Evolutionary conservation across 2,888 invertebrate species (phyloP), one percentile per base, ranked within the genome.

Genomic region (Andrena minutula): DNA sequence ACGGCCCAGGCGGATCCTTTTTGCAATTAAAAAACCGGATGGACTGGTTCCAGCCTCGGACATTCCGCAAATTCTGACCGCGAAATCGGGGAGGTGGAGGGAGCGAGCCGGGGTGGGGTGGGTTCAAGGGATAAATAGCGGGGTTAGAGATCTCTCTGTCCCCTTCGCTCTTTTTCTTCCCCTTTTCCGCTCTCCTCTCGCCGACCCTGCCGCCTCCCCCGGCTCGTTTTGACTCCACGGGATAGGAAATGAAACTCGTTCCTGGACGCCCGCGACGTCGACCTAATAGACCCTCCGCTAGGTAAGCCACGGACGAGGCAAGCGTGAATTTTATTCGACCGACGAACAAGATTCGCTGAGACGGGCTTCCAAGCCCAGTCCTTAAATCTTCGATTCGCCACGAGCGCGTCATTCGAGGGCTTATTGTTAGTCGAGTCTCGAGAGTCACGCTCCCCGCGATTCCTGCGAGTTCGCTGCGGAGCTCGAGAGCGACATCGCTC

Each of bases 1-100:
- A 7, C 72, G 65, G 76, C 63, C 89, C 86, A 79, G 86, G 86
- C 89, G 89, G 91, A 92, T 92, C 92, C 91, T 92, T 92, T 93
- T 92, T 92, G 93, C 93, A 93, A 93, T 93, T 93, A 93, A 93
- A 93, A 93, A 93, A 93, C 93, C 93, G 92, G 93, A 90, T 87
- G 88, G 90, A 93, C 93, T 91, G 92, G 93, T 93, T 92, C 89
- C 91, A 90, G 92, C 90, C 91, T 89, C 91, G 91, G 90, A 91
- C 93, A 93, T 93, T 93, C 93, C 93, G 91, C 92, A 93, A 93
- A 93, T 93, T 93, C 92, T 93, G 91, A 86, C 86, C 89, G 88
- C 91, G 90, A 92, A 93, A 92, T 92, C 92, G 90, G 92, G 90
- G 86, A 77, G 83, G 77, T 84, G 86, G 85, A 86, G 89, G 82